Evolutionary conservation across 2,797 vertebrate genomes (phyloP), one percentile per base, ranked within the genome.

Genomic region (Lithobates sylvaticus): DNA sequence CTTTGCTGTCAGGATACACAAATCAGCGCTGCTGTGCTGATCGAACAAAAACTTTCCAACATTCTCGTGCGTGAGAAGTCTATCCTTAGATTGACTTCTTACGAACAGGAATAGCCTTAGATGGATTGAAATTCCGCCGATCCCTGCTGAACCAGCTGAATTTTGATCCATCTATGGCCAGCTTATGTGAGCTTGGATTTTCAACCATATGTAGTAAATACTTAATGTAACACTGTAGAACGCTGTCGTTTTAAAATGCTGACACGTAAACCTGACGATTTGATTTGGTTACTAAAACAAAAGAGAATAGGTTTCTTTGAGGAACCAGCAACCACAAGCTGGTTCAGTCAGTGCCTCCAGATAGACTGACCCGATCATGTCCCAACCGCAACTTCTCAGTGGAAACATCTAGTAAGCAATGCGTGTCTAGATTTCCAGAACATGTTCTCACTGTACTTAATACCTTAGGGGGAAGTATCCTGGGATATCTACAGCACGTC

Each of bases 321-420:
- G 32, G 2, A 81, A 81, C 32, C 79, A 27, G 27, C 10, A 42
- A 58, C 21, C 79, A 61, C 27, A 71, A 39, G 68, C 47, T 36
- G 9, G 21, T 36, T 42, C 26, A 64, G 34, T 27, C 32, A 42
- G 7, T 70, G 68, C 23, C 50, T 82, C 29, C 47, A 72, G 76
- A 21, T 39, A 78, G 10, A 6, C 6, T 39, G 39, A 39, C 39
- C 39, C 1, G 9, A 39, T 39, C 9, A 39, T 54, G 29, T 64
- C 36, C 50, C 76, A 65, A 65, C 61, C 61, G 23, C 61, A 65
- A 65, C 61, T n/a, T 65, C 8, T 64, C 58, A 8, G 21, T 64
- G 58, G 58, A 21, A 21, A 23, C 23, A 64, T 23, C 23, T 65
- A 65, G 23, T 65, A 12, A 65, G 61, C 61, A 65, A 12, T 10